phyloP scores from a whole-genome alignment of 2,113 vertebrate species.

The Hymenochirus boettgeri region DNA sequence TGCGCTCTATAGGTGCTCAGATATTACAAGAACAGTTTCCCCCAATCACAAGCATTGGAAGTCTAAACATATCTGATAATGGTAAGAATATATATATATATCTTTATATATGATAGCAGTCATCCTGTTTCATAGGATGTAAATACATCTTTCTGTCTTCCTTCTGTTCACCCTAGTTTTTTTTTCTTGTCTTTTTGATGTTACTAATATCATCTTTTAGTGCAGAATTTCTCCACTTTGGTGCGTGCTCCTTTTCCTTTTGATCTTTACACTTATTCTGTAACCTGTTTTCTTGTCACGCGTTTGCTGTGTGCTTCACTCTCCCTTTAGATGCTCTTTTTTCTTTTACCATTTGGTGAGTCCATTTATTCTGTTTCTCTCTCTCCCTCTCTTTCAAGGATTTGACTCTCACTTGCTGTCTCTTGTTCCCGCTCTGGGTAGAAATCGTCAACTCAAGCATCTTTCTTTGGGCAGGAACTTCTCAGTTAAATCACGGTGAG shows the following conservation, averaged over 20 bases:
- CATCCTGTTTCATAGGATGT: too few species aligned
- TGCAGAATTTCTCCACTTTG: too few species aligned
- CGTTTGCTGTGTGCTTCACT: too few species aligned
- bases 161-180: background rate
- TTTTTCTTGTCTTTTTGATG: too few species aligned
- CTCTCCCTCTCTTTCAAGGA: conserved; percentile 54
- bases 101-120: background rate
- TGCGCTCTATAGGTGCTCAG: conserved; percentile 78
- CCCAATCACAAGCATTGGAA: conserved; percentile 72
- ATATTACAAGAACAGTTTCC: conserved; percentile 82
- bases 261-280: too few species aligned
- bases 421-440: conserved; percentile 74
- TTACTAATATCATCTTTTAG: too few species aligned
- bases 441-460: conserved; percentile 81
- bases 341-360: background rate
- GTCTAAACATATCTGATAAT: conserved; percentile 83
- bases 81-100: conserved; percentile 59
- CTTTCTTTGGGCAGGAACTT: conserved; percentile 87
- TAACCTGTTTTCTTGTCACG: too few species aligned
- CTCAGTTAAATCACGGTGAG: conserved; percentile 86
- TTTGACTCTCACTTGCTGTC: conserved; percentile 78
- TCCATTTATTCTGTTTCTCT: background rate
- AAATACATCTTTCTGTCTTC: background rate
- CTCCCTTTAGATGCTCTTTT: too few species aligned
- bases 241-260: too few species aligned